Evolutionary conservation across 2,113 vertebrate species (phyloP).

Genomic region (Agapornis roseicollis): DNA sequence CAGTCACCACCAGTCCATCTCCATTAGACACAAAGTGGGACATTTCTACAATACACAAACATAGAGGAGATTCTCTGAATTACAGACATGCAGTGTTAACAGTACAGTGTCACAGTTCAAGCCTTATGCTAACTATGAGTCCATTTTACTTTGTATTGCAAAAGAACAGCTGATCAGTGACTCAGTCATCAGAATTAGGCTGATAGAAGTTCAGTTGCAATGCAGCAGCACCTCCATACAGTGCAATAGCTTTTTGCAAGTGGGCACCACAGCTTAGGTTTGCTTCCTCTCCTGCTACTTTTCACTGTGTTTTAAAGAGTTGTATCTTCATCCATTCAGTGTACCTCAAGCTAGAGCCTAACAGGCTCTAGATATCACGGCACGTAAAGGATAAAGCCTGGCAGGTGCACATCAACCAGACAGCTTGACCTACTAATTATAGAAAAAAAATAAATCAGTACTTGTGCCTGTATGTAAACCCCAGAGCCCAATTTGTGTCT

Average conservation of each 20-base stretch:
- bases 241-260: neutral
- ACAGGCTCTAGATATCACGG: neutral
- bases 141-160: neutral
- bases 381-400: neutral
- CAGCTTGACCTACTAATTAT: neutral
- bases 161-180: neutral
- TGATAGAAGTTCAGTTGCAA: neutral
- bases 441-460: neutral
- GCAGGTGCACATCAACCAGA: neutral
- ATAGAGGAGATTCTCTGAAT: neutral
- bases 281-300: neutral
- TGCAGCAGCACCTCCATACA: fast-evolving
- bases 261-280: neutral
- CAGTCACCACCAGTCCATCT: conserved; percentile 95
- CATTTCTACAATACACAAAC: conserved; percentile 79
- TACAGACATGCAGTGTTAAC: neutral
- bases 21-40: conserved; percentile 97
- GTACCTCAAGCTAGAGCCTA: neutral
- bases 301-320: neutral
- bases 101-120: neutral
- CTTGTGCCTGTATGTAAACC: neutral
- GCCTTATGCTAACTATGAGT: neutral
- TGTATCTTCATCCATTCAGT: neutral
- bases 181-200: neutral
- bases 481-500: neutral